Percentiles rank a stretch among this genome's conserved stretches.
phyloP scores from a whole-genome alignment of 2,888 invertebrate species.

The Ptilodon capucinus region DNA sequence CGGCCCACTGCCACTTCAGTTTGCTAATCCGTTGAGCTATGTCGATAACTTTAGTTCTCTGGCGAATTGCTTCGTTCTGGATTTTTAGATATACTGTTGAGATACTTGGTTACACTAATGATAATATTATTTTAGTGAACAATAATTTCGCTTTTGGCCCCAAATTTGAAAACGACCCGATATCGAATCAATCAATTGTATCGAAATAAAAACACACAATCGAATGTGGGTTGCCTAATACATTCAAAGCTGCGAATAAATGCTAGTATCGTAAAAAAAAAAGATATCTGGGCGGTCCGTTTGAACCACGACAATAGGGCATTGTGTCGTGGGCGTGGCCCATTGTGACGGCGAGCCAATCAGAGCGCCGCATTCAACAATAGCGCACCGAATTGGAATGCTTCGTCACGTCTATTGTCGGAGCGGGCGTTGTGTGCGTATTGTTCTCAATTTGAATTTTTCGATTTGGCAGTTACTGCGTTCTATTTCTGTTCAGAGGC shows the following conservation, averaged over 20 bases:
- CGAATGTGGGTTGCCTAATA: not conserved
- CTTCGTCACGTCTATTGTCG: constrained; percentile 70
- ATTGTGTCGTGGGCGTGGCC: constrained; percentile 78
- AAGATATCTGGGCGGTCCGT: constrained; percentile 61
- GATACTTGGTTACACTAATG: too few relatives aligned
- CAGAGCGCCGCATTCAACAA: constrained; percentile 65
- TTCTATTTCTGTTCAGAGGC: constrained; percentile 25
- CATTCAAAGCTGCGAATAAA: not conserved
- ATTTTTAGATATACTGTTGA: too few relatives aligned
- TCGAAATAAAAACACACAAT: not conserved
- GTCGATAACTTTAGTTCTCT: too few relatives aligned
- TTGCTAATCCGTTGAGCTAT: too few relatives aligned
- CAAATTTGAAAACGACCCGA: too few relatives aligned
- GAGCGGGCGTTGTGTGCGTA: constrained; percentile 61
- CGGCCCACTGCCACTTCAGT: too few relatives aligned
- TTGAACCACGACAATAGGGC: constrained; percentile 69
- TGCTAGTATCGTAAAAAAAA: constrained; percentile 18
- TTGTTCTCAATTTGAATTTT: constrained; percentile 52
- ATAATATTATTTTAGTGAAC: too few relatives aligned
- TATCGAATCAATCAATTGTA: not conserved
- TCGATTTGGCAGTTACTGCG: constrained; percentile 33
- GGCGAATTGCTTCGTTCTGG: too few relatives aligned
- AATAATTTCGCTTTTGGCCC: too few relatives aligned
- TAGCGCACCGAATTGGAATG: constrained; percentile 79
- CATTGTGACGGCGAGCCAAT: constrained; percentile 76